These are phyloP conservation scores for Heterocephalus glaber DNA, from an alignment of 2,113 vertebrate genomes.

Conservation along the genomic window DNA sequence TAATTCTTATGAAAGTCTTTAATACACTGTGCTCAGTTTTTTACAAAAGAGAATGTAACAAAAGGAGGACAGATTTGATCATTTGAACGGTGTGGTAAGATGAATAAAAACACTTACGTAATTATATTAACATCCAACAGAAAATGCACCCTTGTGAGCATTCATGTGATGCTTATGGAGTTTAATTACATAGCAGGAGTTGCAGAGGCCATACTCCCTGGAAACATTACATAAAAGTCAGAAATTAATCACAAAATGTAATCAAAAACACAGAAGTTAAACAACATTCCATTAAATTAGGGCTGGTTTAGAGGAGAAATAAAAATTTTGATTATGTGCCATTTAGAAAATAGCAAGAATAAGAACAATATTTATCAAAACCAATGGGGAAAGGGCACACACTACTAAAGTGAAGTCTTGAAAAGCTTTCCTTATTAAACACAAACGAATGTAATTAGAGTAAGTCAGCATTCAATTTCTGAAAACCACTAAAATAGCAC, in stretches of 20 bases:
- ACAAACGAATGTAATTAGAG: constrained; percentile 51
- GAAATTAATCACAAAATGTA: constrained; percentile 66
- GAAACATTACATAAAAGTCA: constrained; percentile 46
- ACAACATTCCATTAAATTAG: constrained; percentile 65
- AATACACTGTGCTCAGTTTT: not conserved
- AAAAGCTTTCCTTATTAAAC: constrained; percentile 61
- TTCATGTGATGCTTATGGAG: constrained; percentile 30
- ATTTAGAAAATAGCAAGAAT: constrained; percentile 68
- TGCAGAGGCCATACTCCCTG: not conserved
- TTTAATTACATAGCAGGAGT: constrained; percentile 62
- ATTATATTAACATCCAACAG: constrained; percentile 27
- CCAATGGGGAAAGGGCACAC: not conserved
- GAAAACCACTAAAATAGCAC: not conserved
- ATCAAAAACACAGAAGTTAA: constrained; percentile 73
- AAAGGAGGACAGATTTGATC: not conserved
- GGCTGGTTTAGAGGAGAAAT: constrained; percentile 62
- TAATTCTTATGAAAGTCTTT: not conserved
- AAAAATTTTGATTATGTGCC: constrained; percentile 66
- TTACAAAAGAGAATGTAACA: not conserved
- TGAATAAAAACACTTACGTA: constrained; percentile 27
- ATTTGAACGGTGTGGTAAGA: constrained; percentile 17
- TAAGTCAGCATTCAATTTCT: constrained; percentile 46
- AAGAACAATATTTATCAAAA: constrained; percentile 64
- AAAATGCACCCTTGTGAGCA: constrained; percentile 39
- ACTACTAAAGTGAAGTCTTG: constrained; percentile 62